Evolutionary conservation across 2,888 invertebrate genomes (phyloP).

Genomic region (Cephalotes varians): DNA sequence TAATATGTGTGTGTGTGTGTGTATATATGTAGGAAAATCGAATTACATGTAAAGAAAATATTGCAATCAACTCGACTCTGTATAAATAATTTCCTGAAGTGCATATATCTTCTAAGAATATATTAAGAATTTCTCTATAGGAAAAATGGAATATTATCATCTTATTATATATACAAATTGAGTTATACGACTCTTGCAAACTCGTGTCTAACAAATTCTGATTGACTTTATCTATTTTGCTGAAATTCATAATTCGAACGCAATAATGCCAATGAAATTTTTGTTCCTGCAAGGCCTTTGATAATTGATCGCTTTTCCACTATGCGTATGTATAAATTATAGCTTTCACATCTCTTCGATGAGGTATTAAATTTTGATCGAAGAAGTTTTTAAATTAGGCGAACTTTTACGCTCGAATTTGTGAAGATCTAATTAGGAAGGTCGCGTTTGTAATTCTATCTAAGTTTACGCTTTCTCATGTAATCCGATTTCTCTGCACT

Average conservation of each 20-base stretch:
- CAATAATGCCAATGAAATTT: constrained; percentile 21
- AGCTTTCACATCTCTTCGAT: neutral
- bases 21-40: too few relatives aligned
- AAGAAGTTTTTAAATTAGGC: constrained; percentile 26
- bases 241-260: constrained; percentile 14
- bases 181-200: neutral
- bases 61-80: neutral
- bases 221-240: neutral
- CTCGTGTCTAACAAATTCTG: neutral
- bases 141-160: neutral
- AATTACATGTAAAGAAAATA: constrained; percentile 1
- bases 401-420: constrained; percentile 20
- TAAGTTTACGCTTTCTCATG: neutral
- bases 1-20: too few relatives aligned
- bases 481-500: constrained; percentile 15
- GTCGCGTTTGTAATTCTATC: neutral
- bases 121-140: neutral
- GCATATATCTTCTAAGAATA: neutral
- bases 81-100: neutral
- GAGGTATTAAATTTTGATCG: constrained; percentile 18
- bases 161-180: neutral
- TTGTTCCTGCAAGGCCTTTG: neutral
- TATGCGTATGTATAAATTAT: constrained; percentile 1
- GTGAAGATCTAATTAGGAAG: constrained; percentile 6
- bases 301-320: constrained; percentile 26